phyloP scores from a whole-genome alignment of 2,113 vertebrate genomes.

The Serinus canaria region DNA sequence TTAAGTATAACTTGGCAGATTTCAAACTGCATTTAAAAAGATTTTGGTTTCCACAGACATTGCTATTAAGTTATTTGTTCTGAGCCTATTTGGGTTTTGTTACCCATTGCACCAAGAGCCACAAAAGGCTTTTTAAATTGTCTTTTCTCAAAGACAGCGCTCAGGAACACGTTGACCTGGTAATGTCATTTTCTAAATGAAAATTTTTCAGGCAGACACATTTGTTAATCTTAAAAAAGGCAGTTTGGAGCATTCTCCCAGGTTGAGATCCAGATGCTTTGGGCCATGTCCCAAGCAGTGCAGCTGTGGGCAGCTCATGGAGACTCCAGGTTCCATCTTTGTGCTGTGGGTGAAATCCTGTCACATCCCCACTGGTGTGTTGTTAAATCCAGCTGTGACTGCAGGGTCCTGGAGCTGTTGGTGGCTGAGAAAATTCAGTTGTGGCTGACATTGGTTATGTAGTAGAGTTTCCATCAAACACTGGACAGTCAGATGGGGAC shows the following conservation, averaged over 20 bases:
- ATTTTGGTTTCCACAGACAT: not conserved
- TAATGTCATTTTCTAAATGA: not conserved
- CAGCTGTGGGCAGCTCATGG: not conserved
- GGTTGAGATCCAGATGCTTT: not conserved
- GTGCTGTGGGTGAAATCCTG: not conserved
- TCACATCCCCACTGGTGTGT: not conserved
- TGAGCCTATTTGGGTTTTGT: not conserved
- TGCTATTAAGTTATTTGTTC: slow-evolving; percentile 1
- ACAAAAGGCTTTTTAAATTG: not conserved
- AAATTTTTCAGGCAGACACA: not conserved
- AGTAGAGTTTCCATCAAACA: not conserved
- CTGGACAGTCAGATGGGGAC: not conserved
- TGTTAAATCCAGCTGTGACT: not conserved
- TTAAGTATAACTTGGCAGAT: not conserved
- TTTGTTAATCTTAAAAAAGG: not conserved
- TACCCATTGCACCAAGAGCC: not conserved
- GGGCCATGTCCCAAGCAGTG: not conserved
- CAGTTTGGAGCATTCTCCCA: not conserved
- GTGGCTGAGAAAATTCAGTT: not conserved
- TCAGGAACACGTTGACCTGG: slow-evolving; percentile 27
- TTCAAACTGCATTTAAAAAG: not conserved
- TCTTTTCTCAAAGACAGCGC: not conserved
- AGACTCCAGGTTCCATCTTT: not conserved
- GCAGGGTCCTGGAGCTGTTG: not conserved
- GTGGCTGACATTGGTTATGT: not conserved